Evolutionary conservation across 2,113 vertebrate species (phyloP).

Genomic region (Pantherophis guttatus): DNA sequence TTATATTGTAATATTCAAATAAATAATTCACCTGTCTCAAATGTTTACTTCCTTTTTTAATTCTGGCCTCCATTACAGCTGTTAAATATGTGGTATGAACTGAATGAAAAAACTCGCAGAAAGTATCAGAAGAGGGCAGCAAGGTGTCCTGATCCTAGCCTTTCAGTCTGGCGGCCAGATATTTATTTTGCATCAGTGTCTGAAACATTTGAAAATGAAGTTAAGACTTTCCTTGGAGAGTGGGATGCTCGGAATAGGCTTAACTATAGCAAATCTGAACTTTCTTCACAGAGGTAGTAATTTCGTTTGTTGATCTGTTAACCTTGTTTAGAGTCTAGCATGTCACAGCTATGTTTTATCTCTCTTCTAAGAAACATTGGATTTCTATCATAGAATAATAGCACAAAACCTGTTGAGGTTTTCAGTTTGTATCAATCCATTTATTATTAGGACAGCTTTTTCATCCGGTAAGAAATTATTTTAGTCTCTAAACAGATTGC

Average conservation of each 20-base stretch:
- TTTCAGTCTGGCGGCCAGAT: slow-evolving; percentile 82
- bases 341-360: not conserved
- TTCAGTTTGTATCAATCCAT: not conserved
- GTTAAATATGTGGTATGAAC: slow-evolving; percentile 78
- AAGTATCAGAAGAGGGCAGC: slow-evolving; percentile 80
- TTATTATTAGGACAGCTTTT: not conserved
- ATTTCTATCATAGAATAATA: not conserved
- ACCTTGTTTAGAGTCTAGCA: not conserved
- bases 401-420: not conserved
- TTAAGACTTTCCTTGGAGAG: slow-evolving; percentile 72
- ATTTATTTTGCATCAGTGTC: slow-evolving; percentile 89
- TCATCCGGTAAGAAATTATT: not conserved
- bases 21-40: not conserved
- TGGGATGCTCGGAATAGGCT: slow-evolving; percentile 51
- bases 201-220: slow-evolving; percentile 82
- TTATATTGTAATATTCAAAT: not conserved
- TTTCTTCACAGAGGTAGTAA: slow-evolving; percentile 76
- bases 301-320: not conserved
- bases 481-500: not conserved
- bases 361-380: not conserved
- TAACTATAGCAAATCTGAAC: not conserved
- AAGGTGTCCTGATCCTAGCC: slow-evolving; percentile 85
- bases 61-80: slow-evolving; percentile 66
- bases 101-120: slow-evolving; percentile 71
- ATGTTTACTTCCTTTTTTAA: slow-evolving; percentile 5